phyloP scores from a whole-genome alignment of 2,797 vertebrate species.

The Ptychadena robeensis region DNA sequence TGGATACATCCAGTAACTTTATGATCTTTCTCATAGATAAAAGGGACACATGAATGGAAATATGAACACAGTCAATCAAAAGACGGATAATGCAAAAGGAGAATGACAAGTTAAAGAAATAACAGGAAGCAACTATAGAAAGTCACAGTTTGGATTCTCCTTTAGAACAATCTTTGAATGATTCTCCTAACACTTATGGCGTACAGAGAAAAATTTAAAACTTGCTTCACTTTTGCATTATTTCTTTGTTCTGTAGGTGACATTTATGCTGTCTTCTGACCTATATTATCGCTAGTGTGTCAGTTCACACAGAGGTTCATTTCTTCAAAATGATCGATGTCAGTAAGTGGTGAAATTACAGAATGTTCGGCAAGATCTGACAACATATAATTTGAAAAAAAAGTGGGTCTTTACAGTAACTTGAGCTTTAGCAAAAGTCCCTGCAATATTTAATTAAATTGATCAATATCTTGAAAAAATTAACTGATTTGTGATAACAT shows the following conservation, averaged over 20 bases:
- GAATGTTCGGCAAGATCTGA: background rate
- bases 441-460: background rate
- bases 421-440: background rate
- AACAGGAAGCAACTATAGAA: slow-evolving; percentile 18
- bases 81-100: slow-evolving; percentile 25
- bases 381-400: background rate
- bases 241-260: slow-evolving; percentile 12
- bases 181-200: background rate
- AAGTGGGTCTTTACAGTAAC: background rate
- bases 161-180: slow-evolving; percentile 22
- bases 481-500: background rate
- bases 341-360: background rate
- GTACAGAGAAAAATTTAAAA: background rate
- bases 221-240: slow-evolving; percentile 3
- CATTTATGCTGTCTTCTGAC: slow-evolving; percentile 4
- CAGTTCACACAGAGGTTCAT: background rate
- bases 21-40: slow-evolving; percentile 50
- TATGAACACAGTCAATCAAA: slow-evolving; percentile 35
- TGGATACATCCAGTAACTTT: slow-evolving; percentile 50
- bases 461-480: background rate
- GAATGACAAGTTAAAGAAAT: slow-evolving; percentile 41
- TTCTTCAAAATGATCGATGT: background rate
- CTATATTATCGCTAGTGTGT: slow-evolving; percentile 1
- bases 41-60: slow-evolving; percentile 30
- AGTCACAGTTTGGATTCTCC: slow-evolving; percentile 9